A percentile compares a stretch with the other conserved stretches of the same genome.
phyloP scores from a whole-genome alignment of 2,113 vertebrate species.

The Cricetomys ansorgei region DNA sequence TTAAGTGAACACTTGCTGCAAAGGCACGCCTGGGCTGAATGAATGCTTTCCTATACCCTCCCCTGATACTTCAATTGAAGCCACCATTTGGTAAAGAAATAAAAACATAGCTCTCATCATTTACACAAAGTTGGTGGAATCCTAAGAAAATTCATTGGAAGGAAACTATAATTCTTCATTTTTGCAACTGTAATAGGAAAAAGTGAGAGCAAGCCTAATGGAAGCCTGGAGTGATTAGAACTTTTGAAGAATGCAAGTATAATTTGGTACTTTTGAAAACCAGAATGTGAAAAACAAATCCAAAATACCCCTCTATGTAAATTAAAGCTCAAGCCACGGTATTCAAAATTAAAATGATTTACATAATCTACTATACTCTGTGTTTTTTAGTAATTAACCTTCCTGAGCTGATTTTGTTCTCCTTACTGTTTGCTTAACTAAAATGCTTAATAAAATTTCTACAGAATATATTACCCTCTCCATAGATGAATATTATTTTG shows the following conservation, averaged over 20 bases:
- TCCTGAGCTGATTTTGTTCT: slow-evolving; percentile 82
- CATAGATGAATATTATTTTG: slow-evolving; percentile 80
- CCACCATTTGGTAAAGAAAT: slow-evolving; percentile 14
- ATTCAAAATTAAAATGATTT: slow-evolving; percentile 82
- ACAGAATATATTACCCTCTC: slow-evolving; percentile 82
- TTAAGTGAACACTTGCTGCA: neutral
- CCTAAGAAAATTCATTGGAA: slow-evolving; percentile 53
- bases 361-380: slow-evolving; percentile 78
- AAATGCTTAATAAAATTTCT: slow-evolving; percentile 82
- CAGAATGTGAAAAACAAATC: slow-evolving; percentile 70
- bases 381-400: slow-evolving; percentile 81
- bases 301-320: slow-evolving; percentile 76
- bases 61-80: slow-evolving; percentile 41
- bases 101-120: slow-evolving; percentile 22
- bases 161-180: slow-evolving; percentile 39
- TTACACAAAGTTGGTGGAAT: slow-evolving; percentile 28
- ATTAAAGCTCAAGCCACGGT: slow-evolving; percentile 76
- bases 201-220: slow-evolving; percentile 59
- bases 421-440: slow-evolving; percentile 79
- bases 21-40: neutral
- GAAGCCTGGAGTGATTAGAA: slow-evolving; percentile 59
- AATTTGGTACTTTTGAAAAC: slow-evolving; percentile 68
- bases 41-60: slow-evolving; percentile 9
- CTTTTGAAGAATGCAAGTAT: slow-evolving; percentile 68
- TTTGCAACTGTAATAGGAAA: slow-evolving; percentile 59